Evolutionary conservation across 2,797 vertebrate genomes (phyloP).

Genomic region (Ptychobarbus kaznakovi): DNA sequence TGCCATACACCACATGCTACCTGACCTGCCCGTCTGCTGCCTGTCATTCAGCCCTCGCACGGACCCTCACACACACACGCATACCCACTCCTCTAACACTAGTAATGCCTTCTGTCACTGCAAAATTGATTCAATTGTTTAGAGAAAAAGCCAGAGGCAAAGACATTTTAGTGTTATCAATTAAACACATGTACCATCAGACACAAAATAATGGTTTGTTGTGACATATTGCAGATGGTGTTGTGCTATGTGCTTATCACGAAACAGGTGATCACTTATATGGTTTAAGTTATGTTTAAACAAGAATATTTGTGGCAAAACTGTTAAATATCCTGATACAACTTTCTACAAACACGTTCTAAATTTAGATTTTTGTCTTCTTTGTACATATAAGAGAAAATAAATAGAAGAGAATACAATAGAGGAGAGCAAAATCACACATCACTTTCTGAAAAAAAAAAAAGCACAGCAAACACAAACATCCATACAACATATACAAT

Average conservation of each 20-base stretch:
- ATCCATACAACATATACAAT: not conserved
- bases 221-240: slow-evolving; percentile 31
- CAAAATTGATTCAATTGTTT: slow-evolving; percentile 29
- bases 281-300: slow-evolving; percentile 32
- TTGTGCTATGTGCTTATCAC: slow-evolving; percentile 8
- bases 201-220: slow-evolving; percentile 40
- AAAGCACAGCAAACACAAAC: not conserved
- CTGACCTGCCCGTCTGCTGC: slow-evolving; percentile 62
- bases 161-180: slow-evolving; percentile 21
- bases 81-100: slow-evolving; percentile 21
- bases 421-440: not conserved
- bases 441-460: not conserved
- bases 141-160: slow-evolving; percentile 43
- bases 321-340: not conserved
- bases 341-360: not conserved
- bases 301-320: not conserved
- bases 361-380: too few relatives aligned
- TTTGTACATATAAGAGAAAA: not conserved
- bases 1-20: slow-evolving; percentile 59
- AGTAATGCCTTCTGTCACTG: slow-evolving; percentile 19
- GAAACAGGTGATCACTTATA: slow-evolving; percentile 27
- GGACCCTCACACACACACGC: slow-evolving; percentile 30
- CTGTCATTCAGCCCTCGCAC: slow-evolving; percentile 56
- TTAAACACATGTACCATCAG: slow-evolving; percentile 45
- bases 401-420: not conserved